These are phyloP conservation scores for Helicoverpa armigera DNA, from an alignment of 1,140 invertebrate species.

Conservation along the genomic window DNA sequence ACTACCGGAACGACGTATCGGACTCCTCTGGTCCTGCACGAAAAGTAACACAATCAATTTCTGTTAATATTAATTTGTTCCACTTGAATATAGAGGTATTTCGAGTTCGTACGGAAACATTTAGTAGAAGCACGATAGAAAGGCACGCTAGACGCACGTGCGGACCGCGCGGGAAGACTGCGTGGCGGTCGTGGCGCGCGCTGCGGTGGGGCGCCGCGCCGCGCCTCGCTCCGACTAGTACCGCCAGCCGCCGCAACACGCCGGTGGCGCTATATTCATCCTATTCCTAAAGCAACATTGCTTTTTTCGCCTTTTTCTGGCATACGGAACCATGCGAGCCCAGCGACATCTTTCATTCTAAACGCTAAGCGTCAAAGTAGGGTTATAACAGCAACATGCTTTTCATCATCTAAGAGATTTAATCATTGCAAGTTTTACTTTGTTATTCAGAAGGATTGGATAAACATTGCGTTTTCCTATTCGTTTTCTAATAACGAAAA, in stretches of 20 bases:
- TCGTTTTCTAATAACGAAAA: too few relatives aligned
- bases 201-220: conserved; percentile 72
- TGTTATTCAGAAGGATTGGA: too few relatives aligned
- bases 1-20: conserved; percentile 39
- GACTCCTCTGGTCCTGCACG: conserved; percentile 58
- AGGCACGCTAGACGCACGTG: conserved; percentile 82
- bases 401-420: not conserved
- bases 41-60: conserved; percentile 64
- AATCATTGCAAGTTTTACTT: too few relatives aligned
- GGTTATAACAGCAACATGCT: not conserved
- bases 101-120: conserved; percentile 64
- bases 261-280: conserved; percentile 66
- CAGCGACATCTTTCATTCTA: not conserved
- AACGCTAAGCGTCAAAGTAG: not conserved
- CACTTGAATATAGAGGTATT: conserved; percentile 61
- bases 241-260: conserved; percentile 62
- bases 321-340: conserved; percentile 23
- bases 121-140: conserved; percentile 58
- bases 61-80: conserved; percentile 56
- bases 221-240: conserved; percentile 60
- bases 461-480: too few relatives aligned
- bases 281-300: conserved; percentile 36
- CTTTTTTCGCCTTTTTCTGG: conserved; percentile 29
- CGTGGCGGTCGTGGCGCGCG: conserved; percentile 79
- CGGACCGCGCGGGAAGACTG: conserved; percentile 84